Evolutionary conservation across 2,113 vertebrate species (phyloP), one percentile per base, ranked within the genome.

Genomic region (Ophthalmolycus amberensis): DNA sequence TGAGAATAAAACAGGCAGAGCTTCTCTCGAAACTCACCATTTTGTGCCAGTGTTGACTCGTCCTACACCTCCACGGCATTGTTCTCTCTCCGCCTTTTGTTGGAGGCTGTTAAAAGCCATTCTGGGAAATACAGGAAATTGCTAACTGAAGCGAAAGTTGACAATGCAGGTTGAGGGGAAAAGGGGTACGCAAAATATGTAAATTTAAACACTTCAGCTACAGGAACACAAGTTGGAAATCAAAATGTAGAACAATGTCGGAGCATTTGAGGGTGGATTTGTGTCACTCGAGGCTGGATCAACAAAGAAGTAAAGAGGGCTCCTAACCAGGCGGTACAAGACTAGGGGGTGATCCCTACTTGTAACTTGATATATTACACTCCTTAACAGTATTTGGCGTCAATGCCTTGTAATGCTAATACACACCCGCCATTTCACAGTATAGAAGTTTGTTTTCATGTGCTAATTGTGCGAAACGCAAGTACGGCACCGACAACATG

Each of bases 91-190:
- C 37, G 46, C 66, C 64, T 79, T 87, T 88, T 70, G 75, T 79
- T 68, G 29, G 46, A 80, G 67, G 73, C 78, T 77, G 79, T 82
- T 76, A 86, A 90, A 90, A 85, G 87, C 74, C 80, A 85, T 75
- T 86, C 59, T 85, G 63, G 37, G 68, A 84, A 90, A 82, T 73
- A 76, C 75, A 77, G 81, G 73, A 75, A 76, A 85, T 46, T 88
- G 74, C 80, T 67, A 75, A 81, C 82, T 72, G 70, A 56, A 64
- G 71, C 70, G 71, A 79, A 84, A 84, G 38, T 71, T 80, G 62
- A 75, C 73, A 88, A 60, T 69, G 71, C 71, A 71, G 22, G 29
- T 66, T 69, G 71, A 75, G 84, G 81, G 72, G 75, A 68, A 14
- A 80, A 80, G 71, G 25, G 70, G 38, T 71, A 42, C 67, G 73